These are phyloP conservation scores for Drosophila crucigera DNA, from an alignment of 2,888 invertebrate genomes.

Conservation along the genomic window DNA sequence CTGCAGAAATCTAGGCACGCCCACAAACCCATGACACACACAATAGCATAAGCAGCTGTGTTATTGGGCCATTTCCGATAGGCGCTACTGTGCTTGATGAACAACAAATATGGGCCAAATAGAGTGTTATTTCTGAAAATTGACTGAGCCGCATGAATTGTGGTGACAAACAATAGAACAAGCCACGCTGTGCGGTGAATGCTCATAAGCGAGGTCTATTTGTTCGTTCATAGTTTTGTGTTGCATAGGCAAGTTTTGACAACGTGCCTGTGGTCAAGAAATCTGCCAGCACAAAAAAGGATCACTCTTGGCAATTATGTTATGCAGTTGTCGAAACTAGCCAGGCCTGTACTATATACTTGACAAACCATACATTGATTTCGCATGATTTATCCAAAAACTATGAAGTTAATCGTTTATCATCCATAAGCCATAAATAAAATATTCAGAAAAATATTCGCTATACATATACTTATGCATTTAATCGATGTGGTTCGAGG, in stretches of 20 bases:
- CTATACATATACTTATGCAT: not conserved
- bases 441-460: not conserved
- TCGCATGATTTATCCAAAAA: not conserved
- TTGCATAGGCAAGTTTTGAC: not conserved
- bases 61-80: slow-evolving; percentile 36
- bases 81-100: slow-evolving; percentile 50
- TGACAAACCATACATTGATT: not conserved
- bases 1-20: slow-evolving; percentile 70
- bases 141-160: slow-evolving; percentile 66
- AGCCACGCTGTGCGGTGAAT: not conserved
- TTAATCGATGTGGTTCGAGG: too few relatives aligned
- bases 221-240: not conserved
- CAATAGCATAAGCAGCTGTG: slow-evolving; percentile 54
- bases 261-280: not conserved
- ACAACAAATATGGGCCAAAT: slow-evolving; percentile 74
- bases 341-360: not conserved
- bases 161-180: slow-evolving; percentile 39
- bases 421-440: not conserved
- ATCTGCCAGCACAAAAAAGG: not conserved
- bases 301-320: not conserved
- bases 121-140: slow-evolving; percentile 78
- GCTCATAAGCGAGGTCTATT: not conserved
- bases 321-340: not conserved
- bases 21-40: slow-evolving; percentile 59
- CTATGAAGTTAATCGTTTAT: not conserved